These are phyloP conservation scores for Teleiodes luculella DNA, from an alignment of 2,888 invertebrate species.

Conservation along the genomic window DNA sequence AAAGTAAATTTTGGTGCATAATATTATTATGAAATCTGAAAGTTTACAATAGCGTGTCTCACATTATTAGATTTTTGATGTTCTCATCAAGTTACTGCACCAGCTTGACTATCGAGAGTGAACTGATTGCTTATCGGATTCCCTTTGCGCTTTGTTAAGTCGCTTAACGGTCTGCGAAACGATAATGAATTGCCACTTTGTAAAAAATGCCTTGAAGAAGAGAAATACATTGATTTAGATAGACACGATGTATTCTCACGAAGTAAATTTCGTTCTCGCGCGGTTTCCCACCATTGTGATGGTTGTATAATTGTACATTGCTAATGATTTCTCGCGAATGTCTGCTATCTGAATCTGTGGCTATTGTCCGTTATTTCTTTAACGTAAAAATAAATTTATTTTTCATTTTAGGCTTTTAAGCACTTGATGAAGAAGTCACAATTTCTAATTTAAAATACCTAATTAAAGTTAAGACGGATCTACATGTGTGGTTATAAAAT, in stretches of 20 bases:
- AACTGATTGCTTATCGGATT: constrained; percentile 1
- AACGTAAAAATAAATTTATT: neutral
- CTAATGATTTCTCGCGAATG: constrained; percentile 52
- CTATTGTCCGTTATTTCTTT: constrained; percentile 20
- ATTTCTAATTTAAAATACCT: neutral
- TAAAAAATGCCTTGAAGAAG: constrained; percentile 25
- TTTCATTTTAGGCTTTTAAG: neutral
- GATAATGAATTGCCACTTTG: constrained; percentile 12
- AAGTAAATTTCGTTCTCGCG: constrained; percentile 53
- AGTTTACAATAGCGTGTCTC: too few relatives aligned
- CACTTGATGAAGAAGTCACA: neutral
- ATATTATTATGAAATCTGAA: too few relatives aligned
- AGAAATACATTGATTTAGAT: constrained; percentile 56
- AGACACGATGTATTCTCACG: constrained; percentile 48
- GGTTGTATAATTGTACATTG: constrained; percentile 49
- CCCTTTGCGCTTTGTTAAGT: neutral
- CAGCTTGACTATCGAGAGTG: neutral
- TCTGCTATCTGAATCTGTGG: constrained; percentile 37
- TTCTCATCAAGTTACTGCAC: neutral
- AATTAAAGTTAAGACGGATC: neutral
- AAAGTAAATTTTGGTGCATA: neutral
- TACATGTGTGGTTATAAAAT: neutral
- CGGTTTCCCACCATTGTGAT: constrained; percentile 65
- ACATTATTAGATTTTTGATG: too few relatives aligned
- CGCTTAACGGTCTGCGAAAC: constrained; percentile 11